phyloP scores from a whole-genome alignment of 2,113 vertebrate genomes.

The Colossoma macropomum region DNA sequence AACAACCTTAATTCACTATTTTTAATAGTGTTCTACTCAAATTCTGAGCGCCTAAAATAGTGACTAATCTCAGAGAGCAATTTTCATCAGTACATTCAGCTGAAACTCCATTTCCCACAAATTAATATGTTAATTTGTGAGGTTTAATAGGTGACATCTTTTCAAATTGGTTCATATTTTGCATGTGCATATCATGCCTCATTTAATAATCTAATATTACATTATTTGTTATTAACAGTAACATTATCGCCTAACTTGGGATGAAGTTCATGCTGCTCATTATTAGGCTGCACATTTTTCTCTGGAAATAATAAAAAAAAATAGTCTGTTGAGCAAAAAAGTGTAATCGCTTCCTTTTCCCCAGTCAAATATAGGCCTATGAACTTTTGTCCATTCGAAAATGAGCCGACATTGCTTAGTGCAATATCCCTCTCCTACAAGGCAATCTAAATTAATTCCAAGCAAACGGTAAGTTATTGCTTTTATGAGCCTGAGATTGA shows the following conservation, averaged over 20 bases:
- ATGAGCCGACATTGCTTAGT: neutral
- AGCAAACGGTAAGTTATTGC: constrained; percentile 52
- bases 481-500: constrained; percentile 13
- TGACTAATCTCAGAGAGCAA: neutral
- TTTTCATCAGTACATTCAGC: neutral
- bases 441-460: constrained; percentile 43
- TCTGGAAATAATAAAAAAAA: neutral
- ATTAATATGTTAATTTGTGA: neutral
- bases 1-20: constrained; percentile 9
- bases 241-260: constrained; percentile 18
- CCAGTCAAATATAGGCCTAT: constrained; percentile 31
- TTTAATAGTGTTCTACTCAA: neutral
- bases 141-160: neutral
- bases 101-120: constrained; percentile 1
- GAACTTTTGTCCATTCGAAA: neutral
- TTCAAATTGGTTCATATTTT: neutral
- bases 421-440: neutral
- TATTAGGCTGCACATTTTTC: neutral
- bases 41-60: neutral
- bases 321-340: neutral
- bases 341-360: constrained; percentile 32
- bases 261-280: neutral
- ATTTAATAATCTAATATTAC: constrained; percentile 6
- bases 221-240: constrained; percentile 1
- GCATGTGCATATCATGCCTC: neutral